Evolutionary conservation across 35 echinoderm and acorn worm species (phyloP).

Genomic region (Apostichopus californicus): DNA sequence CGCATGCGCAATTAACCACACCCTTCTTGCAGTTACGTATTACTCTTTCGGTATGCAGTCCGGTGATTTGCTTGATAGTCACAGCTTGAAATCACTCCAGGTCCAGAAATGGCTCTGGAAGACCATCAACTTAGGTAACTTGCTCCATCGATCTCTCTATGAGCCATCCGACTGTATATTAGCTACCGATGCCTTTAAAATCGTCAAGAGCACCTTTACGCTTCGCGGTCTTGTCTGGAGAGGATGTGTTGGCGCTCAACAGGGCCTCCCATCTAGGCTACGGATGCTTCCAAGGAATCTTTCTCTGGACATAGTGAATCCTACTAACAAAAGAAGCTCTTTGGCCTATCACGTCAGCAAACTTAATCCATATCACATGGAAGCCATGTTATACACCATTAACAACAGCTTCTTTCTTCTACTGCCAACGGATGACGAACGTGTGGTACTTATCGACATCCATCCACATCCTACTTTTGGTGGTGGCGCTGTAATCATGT

Average conservation of each 20-base stretch:
- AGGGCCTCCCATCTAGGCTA: not conserved
- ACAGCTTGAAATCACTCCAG: not conserved
- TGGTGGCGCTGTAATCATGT: conserved; percentile 35
- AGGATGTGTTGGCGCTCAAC: not conserved
- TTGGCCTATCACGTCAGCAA: not conserved
- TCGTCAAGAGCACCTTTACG: not conserved
- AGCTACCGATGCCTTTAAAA: conserved; percentile 25
- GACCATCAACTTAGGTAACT: not conserved
- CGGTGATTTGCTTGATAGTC: not conserved
- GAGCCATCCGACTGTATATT: not conserved
- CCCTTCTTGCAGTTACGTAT: conserved; percentile 22
- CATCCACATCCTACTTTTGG: conserved; percentile 7
- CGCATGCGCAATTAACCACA: conserved; percentile 20
- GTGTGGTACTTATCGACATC: conserved; percentile 42
- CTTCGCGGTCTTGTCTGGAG: not conserved
- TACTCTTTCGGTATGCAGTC: conserved; percentile 39
- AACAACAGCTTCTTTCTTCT: conserved; percentile 2
- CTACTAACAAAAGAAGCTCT: not conserved
- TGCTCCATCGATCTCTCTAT: not conserved
- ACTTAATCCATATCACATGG: not conserved
- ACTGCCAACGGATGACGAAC: conserved; percentile 2
- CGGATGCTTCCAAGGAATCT: conserved; percentile 4
- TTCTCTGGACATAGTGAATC: conserved; percentile 12
- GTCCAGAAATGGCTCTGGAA: conserved; percentile 46
- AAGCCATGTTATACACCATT: conserved; percentile 32